Evolutionary conservation across 1,140 invertebrate genomes (phyloP).

Genomic region (Drosophila simulans): DNA sequence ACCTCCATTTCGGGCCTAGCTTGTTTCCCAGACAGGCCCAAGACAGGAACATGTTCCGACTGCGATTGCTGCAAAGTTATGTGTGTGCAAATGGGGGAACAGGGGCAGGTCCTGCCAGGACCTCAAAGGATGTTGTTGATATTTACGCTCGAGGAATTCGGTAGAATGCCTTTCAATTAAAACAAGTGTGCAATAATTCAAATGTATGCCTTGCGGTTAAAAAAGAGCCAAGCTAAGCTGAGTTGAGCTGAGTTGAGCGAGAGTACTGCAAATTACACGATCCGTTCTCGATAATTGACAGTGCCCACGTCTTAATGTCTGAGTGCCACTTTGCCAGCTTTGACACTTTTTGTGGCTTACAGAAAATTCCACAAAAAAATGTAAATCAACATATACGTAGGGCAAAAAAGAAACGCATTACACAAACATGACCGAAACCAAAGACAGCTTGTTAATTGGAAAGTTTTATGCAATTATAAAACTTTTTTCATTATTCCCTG

Average conservation of each 20-base stretch:
- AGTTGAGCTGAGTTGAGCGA: background rate
- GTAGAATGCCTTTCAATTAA: constrained; percentile 80
- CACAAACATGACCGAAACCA: constrained; percentile 54
- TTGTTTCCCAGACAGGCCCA: constrained; percentile 41
- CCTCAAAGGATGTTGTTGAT: constrained; percentile 76
- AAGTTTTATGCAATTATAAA: constrained; percentile 82
- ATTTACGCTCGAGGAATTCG: constrained; percentile 70
- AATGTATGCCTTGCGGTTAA: constrained; percentile 45
- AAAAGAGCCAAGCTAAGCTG: background rate
- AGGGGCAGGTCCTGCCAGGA: background rate
- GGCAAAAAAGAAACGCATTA: constrained; percentile 17
- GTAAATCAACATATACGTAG: constrained; percentile 1
- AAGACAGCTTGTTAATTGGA: constrained; percentile 81
- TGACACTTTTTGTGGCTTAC: constrained; percentile 46
- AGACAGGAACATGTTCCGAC: constrained; percentile 40
- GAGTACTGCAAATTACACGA: constrained; percentile 13
- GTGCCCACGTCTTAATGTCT: constrained; percentile 44
- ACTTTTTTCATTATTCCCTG: constrained; percentile 79
- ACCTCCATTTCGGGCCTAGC: constrained; percentile 35
- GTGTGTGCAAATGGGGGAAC: constrained; percentile 15
- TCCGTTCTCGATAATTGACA: constrained; percentile 55
- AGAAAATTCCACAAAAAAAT: constrained; percentile 2
- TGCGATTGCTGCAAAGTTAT: constrained; percentile 52
- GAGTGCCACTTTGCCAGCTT: constrained; percentile 64
- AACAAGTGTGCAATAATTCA: constrained; percentile 64